A percentile compares a stretch with the other conserved stretches of the same genome.
These are phyloP conservation scores for Amniataba percoides DNA, from an alignment of 2,797 vertebrate genomes.

Conservation along the genomic window DNA sequence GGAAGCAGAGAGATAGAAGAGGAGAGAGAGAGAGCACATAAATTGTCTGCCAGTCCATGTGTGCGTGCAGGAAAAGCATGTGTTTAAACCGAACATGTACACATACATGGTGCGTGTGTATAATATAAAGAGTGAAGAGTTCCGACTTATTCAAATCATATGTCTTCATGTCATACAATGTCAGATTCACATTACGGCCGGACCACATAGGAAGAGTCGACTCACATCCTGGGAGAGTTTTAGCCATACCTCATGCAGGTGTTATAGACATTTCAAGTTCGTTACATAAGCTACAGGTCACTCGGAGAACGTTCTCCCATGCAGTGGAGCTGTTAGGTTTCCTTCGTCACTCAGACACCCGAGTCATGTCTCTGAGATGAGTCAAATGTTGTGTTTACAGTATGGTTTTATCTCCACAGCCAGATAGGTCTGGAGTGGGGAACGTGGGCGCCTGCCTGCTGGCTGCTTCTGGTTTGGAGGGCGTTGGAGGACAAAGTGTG, in stretches of 20 bases:
- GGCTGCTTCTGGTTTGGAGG: conserved; percentile 76
- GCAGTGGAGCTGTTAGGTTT: conserved; percentile 21
- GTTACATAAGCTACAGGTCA: conserved; percentile 39
- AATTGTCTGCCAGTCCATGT: conserved; percentile 43
- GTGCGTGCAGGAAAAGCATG: conserved; percentile 24
- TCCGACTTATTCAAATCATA: conserved; percentile 34
- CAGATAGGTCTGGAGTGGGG: conserved; percentile 70
- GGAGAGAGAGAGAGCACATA: conserved; percentile 35
- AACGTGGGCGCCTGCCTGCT: conserved; percentile 67
- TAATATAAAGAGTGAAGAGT: conserved; percentile 26
- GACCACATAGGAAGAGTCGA: conserved; percentile 27
- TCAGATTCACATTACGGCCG: conserved; percentile 34
- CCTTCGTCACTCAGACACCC: conserved; percentile 41
- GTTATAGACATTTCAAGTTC: conserved; percentile 27
- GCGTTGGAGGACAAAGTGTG: conserved; percentile 74
- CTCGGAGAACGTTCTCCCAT: conserved; percentile 13
- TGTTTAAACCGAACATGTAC: conserved; percentile 48
- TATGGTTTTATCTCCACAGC: conserved; percentile 71
- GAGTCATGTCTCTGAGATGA: conserved; percentile 59
- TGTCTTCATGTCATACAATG: conserved; percentile 32
- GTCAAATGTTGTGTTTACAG: conserved; percentile 75
- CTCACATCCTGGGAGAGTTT: background rate
- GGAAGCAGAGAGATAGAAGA: conserved; percentile 21
- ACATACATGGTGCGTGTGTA: conserved; percentile 18
- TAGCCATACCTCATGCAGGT: background rate